Evolutionary conservation across 2,888 invertebrate genomes (phyloP).

Genomic region (Coenonympha arcania): DNA sequence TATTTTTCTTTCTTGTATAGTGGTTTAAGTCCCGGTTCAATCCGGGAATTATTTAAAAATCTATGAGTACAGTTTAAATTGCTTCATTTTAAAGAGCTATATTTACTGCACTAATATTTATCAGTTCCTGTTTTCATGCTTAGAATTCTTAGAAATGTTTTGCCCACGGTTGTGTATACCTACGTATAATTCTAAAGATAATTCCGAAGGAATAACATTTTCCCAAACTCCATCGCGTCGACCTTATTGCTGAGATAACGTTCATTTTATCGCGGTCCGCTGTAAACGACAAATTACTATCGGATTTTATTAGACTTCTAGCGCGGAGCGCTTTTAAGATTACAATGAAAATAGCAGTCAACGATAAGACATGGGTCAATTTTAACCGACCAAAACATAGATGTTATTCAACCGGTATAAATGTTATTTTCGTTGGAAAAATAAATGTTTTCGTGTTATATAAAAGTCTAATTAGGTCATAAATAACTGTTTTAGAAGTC

Average conservation of each 20-base stretch:
- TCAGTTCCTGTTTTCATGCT: neutral
- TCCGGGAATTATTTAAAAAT: too few species aligned
- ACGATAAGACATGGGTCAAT: too few species aligned
- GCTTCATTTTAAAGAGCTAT: neutral
- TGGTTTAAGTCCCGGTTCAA: too few species aligned
- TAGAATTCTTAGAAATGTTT: neutral
- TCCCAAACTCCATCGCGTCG: neutral
- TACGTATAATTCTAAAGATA: neutral
- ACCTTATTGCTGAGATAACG: constrained; percentile 10
- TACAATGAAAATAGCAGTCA: neutral
- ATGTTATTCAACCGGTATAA: too few species aligned
- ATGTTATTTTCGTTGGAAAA: too few species aligned
- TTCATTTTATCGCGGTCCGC: constrained; percentile 7
- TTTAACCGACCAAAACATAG: too few species aligned
- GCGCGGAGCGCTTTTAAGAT: neutral
- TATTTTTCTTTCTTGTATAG: too few species aligned
- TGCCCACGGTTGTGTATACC: neutral
- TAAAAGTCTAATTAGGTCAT: too few species aligned
- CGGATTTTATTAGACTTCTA: constrained; percentile 1
- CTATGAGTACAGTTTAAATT: too few species aligned
- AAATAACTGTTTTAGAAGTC: too few species aligned
- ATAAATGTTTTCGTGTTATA: too few species aligned
- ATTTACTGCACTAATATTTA: neutral
- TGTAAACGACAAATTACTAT: constrained; percentile 13
- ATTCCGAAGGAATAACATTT: constrained; percentile 4